Conservation (phyloP, 1,140 invertebrate genomes). For the Achroia grisella region DNA sequence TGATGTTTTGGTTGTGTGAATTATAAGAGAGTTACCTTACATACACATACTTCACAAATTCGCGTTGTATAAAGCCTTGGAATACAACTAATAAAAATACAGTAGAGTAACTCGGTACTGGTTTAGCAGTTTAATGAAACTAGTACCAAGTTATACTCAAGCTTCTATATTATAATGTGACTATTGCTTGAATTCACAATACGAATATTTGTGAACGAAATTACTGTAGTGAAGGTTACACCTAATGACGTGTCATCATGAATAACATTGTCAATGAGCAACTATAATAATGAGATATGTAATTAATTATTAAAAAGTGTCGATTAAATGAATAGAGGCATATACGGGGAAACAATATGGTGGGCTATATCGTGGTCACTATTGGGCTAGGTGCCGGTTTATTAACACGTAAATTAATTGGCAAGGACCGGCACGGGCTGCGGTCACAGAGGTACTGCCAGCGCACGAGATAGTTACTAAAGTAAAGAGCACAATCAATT, state of each 20-base stretch:
- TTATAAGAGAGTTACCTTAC: no score
- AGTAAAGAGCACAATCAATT: slow-evolving; percentile 31
- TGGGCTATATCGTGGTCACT: neutral
- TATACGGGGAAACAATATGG: neutral
- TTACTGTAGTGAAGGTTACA: neutral
- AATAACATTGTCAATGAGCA: no score
- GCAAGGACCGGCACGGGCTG: slow-evolving; percentile 36
- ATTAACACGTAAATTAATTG: no score
- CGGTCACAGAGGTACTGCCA: slow-evolving; percentile 53
- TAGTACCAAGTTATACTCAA: neutral
- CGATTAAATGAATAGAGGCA: neutral
- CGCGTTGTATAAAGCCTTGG: no score
- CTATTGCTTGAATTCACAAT: neutral
- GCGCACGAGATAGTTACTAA: slow-evolving; percentile 28
- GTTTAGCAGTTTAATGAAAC: no score
- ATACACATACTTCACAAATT: no score
- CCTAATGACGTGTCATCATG: neutral
- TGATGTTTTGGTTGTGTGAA: no score
- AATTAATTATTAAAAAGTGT: neutral
- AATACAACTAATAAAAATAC: no score
- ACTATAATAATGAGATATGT: no score
- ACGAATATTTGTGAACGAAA: neutral
- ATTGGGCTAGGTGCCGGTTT: neutral
- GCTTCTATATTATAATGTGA: no score
- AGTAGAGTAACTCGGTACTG: no score